Percentiles rank a stretch among this genome's conserved stretches.
These are phyloP conservation scores for Agonopterix arenella DNA, from an alignment of 2,888 invertebrate genomes.

Conservation along the genomic window DNA sequence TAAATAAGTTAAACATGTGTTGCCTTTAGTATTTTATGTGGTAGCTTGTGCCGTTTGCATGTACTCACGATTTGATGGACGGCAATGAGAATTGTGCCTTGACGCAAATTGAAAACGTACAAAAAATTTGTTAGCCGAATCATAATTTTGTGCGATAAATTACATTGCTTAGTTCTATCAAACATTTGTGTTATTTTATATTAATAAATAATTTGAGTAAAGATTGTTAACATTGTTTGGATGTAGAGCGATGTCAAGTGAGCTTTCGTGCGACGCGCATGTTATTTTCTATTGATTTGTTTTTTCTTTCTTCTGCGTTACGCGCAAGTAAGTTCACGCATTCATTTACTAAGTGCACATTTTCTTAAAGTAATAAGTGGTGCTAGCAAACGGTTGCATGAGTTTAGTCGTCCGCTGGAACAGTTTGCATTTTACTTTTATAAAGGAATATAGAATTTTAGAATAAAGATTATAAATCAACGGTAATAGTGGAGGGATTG, in stretches of 20 bases:
- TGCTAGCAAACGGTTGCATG: no score
- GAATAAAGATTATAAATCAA: no score
- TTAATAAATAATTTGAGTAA: slow-evolving; percentile 28
- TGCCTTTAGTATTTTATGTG: not conserved
- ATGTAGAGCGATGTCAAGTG: slow-evolving; percentile 20
- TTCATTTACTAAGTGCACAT: not conserved
- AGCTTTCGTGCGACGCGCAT: slow-evolving; percentile 40
- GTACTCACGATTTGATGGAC: slow-evolving; percentile 74
- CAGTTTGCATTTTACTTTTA: no score
- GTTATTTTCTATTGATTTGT: slow-evolving; percentile 56
- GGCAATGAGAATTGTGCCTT: slow-evolving; percentile 72
- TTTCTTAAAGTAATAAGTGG: no score
- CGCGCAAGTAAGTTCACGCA: slow-evolving; percentile 37
- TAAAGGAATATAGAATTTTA: no score
- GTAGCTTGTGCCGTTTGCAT: not conserved
- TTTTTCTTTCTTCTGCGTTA: slow-evolving; percentile 25
- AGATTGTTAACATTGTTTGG: slow-evolving; percentile 51
- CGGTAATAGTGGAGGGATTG: no score
- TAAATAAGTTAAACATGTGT: not conserved
- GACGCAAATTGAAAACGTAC: slow-evolving; percentile 70
- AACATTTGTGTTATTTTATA: slow-evolving; percentile 56
- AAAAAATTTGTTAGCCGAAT: slow-evolving; percentile 67
- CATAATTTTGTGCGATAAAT: slow-evolving; percentile 60
- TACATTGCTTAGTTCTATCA: slow-evolving; percentile 60
- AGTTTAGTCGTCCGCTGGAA: no score